phyloP scores from a whole-genome alignment of 2,888 invertebrate genomes.

The Oscheius sp. region DNA sequence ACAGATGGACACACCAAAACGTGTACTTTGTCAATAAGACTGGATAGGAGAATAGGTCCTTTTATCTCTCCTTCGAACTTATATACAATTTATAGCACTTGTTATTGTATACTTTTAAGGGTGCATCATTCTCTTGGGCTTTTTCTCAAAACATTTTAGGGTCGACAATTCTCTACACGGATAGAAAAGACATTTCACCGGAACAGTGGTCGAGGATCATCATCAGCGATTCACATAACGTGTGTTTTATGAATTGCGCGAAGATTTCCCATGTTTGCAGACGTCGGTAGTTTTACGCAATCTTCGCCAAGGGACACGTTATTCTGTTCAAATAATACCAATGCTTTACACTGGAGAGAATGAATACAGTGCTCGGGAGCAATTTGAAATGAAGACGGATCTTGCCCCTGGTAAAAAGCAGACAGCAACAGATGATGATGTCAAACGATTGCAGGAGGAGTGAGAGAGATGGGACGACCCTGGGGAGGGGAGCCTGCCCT shows the following conservation, averaged over 20 bases:
- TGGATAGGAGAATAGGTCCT: too few species aligned
- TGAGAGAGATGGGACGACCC: not conserved
- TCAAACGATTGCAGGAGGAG: constrained; percentile 32
- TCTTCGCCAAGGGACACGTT: constrained; percentile 59
- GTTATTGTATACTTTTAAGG: too few species aligned
- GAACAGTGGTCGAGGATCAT: constrained; percentile 60
- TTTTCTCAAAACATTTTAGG: too few species aligned
- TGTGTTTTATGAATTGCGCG: constrained; percentile 27
- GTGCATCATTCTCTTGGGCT: not conserved
- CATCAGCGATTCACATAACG: constrained; percentile 58
- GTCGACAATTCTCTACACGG: constrained; percentile 59
- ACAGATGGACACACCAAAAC: too few species aligned
- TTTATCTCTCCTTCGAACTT: too few species aligned
- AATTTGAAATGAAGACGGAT: constrained; percentile 65
- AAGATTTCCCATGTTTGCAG: constrained; percentile 45
- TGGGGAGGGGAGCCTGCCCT: constrained; percentile 24
- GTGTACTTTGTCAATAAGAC: too few species aligned
- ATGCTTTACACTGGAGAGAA: constrained; percentile 59
- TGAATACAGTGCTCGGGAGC: constrained; percentile 56
- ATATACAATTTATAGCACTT: too few species aligned
- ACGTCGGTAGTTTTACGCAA: constrained; percentile 57
- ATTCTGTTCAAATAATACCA: constrained; percentile 67
- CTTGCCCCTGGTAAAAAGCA: not conserved
- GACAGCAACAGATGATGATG: too few species aligned
- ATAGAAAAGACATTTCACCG: constrained; percentile 54